Conservation (phyloP, 2,888 invertebrate species). For the Leptinotarsa rubiginosa region DNA sequence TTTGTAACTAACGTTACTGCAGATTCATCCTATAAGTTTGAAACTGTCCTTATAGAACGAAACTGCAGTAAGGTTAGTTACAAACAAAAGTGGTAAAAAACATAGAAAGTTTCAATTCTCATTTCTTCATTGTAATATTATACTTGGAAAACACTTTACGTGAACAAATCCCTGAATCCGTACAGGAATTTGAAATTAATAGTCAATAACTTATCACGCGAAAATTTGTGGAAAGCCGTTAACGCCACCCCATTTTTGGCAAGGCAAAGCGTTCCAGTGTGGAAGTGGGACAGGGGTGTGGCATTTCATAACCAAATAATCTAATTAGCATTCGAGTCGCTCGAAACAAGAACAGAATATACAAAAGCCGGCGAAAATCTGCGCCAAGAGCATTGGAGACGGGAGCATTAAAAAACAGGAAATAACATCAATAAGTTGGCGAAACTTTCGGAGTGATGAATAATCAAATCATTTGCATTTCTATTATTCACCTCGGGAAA, state of each 20-base stretch:
- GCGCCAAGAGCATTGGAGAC: conserved; percentile 3
- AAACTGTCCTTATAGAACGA: no score
- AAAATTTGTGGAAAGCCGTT: background rate
- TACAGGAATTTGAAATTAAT: background rate
- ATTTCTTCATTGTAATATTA: no score
- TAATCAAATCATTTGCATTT: conserved; percentile 30
- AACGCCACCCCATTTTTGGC: background rate
- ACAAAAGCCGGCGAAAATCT: conserved; percentile 7
- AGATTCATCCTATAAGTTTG: no score
- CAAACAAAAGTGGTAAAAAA: no score
- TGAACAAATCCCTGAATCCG: background rate
- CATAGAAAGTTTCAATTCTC: no score
- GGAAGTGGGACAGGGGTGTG: background rate
- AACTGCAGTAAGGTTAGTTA: no score
- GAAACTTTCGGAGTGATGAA: conserved; percentile 25
- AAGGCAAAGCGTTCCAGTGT: background rate
- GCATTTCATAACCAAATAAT: conserved; percentile 27
- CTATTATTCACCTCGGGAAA: conserved; percentile 18
- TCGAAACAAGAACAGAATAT: conserved; percentile 15
- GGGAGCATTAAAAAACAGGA: conserved; percentile 16
- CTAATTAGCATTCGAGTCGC: conserved; percentile 31
- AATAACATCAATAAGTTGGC: conserved; percentile 30
- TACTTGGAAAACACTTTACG: no score
- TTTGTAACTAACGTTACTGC: no score
- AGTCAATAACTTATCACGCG: background rate